Percentiles rank a stretch among this genome's conserved stretches.
Conservation (phyloP, 2,113 vertebrate species). For the Sebastes fasciatus region DNA sequence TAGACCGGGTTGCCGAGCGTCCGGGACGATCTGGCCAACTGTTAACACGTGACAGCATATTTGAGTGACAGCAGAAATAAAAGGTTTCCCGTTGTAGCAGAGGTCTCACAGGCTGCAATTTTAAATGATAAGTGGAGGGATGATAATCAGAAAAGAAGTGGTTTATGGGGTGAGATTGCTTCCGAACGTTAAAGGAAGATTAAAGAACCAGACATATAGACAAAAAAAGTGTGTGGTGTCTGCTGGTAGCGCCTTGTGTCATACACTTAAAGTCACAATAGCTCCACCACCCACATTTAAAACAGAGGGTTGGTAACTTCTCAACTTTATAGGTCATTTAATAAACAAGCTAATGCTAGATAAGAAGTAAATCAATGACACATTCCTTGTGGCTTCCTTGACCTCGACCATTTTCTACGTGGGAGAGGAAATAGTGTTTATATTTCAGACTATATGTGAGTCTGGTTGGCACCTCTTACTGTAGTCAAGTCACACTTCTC, state of each 20-base stretch:
- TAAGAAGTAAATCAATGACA: background rate
- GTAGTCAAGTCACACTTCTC: background rate
- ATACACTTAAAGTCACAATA: background rate
- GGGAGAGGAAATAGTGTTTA: conserved; percentile 46
- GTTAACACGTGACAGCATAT: conserved; percentile 39
- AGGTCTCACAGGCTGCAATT: conserved; percentile 16
- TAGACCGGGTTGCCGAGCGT: conserved; percentile 48
- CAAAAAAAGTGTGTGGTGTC: background rate
- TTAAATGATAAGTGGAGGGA: conserved; percentile 19
- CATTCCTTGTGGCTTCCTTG: conserved; percentile 28
- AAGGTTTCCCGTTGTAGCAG: conserved; percentile 4
- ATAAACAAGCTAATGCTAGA: background rate
- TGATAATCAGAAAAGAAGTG: conserved; percentile 25
- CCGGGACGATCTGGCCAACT: conserved; percentile 19
- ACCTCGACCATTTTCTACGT: background rate
- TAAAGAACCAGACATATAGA: background rate
- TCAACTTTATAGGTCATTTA: background rate
- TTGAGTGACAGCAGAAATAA: conserved; percentile 55
- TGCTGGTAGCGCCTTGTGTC: background rate
- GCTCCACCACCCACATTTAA: background rate
- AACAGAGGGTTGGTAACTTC: background rate
- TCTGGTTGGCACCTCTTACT: conserved; percentile 6
- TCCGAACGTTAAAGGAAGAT: background rate
- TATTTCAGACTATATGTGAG: conserved; percentile 37
- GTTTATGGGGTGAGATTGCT: conserved; percentile 2